Percentiles rank a stretch among this genome's conserved stretches.
Conservation (phyloP, 1,140 invertebrate species). For the Megalopta genalis region DNA sequence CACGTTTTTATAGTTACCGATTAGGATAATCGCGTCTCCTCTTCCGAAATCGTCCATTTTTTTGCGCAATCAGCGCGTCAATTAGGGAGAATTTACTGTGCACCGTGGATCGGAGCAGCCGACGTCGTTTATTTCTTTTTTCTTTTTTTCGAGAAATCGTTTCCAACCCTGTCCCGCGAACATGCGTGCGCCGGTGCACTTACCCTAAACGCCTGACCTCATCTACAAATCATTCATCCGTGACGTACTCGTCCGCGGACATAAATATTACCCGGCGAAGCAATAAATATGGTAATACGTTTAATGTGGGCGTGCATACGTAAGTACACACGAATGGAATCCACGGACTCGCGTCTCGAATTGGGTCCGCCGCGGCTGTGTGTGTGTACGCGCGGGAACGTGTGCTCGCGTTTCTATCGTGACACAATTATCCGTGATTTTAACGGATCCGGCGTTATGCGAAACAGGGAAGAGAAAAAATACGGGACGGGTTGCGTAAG, state of each 20-base stretch:
- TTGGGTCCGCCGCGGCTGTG: background rate
- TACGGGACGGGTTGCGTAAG: too few species aligned
- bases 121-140: background rate
- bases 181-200: constrained; percentile 31
- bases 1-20: too few species aligned
- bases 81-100: too few species aligned
- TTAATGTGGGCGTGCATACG: constrained; percentile 48
- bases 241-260: constrained; percentile 43
- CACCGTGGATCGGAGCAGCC: too few species aligned
- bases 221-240: constrained; percentile 53
- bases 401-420: constrained; percentile 5
- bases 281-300: constrained; percentile 64
- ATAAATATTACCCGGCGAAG: constrained; percentile 50
- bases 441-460: constrained; percentile 6
- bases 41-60: too few species aligned
- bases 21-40: too few species aligned
- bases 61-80: too few species aligned
- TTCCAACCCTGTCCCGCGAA: background rate
- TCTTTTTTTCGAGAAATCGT: constrained; percentile 1
- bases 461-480: background rate
- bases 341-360: background rate
- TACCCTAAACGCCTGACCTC: constrained; percentile 48
- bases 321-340: constrained; percentile 16
- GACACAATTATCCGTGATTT: constrained; percentile 5
- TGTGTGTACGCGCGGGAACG: background rate